Evolutionary conservation across 2,113 vertebrate species (phyloP).

Genomic region (Sigmodon hispidus): DNA sequence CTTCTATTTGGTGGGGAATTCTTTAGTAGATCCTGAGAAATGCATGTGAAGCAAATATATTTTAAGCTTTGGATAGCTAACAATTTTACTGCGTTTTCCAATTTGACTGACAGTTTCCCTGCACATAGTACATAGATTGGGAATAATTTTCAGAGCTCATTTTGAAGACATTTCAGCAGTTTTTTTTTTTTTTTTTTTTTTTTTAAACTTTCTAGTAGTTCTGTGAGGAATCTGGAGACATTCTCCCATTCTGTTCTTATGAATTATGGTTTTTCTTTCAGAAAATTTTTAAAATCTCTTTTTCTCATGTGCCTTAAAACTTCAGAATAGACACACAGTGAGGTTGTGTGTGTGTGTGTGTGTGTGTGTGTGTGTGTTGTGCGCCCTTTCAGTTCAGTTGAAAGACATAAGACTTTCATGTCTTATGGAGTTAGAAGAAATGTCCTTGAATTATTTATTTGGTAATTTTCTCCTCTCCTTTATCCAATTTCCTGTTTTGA

Average conservation of each 20-base stretch:
- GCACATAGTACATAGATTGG: not conserved
- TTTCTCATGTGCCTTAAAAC: not conserved
- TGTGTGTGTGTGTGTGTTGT: not conserved
- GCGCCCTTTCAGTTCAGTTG: not conserved
- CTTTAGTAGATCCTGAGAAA: not conserved
- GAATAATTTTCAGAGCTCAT: not conserved
- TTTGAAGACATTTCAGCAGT: not conserved
- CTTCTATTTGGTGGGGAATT: not conserved
- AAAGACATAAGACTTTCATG: not conserved
- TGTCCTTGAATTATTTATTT: slow-evolving; percentile 49
- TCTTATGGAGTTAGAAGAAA: slow-evolving; percentile 11
- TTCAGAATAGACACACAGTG: not conserved
- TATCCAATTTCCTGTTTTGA: not conserved
- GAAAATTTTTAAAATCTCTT: not conserved
- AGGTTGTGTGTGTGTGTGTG: not conserved
- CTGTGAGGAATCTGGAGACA: not conserved
- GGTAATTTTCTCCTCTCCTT: slow-evolving; percentile 17
- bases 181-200: not conserved
- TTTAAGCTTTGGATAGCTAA: slow-evolving; percentile 6
- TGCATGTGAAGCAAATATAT: not conserved
- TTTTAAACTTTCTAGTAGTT: not conserved
- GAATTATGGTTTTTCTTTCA: not conserved
- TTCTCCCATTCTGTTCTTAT: not conserved
- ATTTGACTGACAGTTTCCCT: slow-evolving; percentile 17
- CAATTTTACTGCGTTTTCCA: not conserved